phyloP scores from a whole-genome alignment of 2,113 vertebrate species.

The Maccullochella peelii region DNA sequence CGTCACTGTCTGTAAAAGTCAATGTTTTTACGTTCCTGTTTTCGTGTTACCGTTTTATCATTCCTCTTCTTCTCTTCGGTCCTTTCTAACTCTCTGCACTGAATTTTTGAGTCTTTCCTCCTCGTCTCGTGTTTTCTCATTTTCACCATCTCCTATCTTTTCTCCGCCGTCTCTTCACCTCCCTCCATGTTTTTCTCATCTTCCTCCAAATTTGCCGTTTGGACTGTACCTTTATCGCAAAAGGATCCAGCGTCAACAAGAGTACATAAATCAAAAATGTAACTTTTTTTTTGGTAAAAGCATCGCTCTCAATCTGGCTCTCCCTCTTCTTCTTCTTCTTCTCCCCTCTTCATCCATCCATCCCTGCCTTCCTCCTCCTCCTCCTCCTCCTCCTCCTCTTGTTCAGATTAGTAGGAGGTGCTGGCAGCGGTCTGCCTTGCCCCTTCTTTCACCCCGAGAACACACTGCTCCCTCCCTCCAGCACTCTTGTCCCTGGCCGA shows the following conservation, averaged over 20 bases:
- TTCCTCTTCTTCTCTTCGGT: too few relatives aligned
- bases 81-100: too few relatives aligned
- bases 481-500: conserved; percentile 72
- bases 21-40: neutral
- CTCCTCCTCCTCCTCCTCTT: conserved; percentile 42
- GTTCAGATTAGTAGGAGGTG: conserved; percentile 74
- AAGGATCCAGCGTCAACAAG: neutral
- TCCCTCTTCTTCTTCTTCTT: neutral
- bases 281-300: neutral
- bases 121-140: neutral
- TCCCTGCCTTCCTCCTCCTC: conserved; percentile 2
- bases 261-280: neutral
- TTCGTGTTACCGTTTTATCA: accelerated
- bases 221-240: accelerated
- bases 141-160: too few relatives aligned
- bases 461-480: conserved; percentile 70
- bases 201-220: neutral
- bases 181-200: neutral
- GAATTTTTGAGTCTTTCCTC: neutral
- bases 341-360: conserved; percentile 7
- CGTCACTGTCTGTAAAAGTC: neutral
- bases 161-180: neutral
- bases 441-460: conserved; percentile 85
- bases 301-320: neutral
- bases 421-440: conserved; percentile 78